These are phyloP conservation scores for Pelodiscus sinensis DNA, from an alignment of 2,113 vertebrate species.

Conservation along the genomic window DNA sequence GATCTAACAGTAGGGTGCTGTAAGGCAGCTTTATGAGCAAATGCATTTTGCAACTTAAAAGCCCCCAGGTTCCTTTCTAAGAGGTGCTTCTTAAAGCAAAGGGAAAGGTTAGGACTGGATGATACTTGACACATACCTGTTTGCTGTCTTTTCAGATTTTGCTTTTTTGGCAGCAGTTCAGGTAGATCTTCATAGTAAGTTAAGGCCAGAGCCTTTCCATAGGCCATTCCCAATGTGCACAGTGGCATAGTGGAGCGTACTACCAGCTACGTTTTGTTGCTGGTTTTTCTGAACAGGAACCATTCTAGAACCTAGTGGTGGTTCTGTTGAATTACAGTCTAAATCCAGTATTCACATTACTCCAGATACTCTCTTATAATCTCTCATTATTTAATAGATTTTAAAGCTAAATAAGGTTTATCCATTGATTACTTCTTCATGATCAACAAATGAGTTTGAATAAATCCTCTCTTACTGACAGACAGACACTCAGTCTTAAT, in stretches of 20 bases:
- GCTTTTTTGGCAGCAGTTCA: slow-evolving; percentile 42
- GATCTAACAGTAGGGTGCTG: slow-evolving; percentile 29
- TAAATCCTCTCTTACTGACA: not conserved
- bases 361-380: not conserved
- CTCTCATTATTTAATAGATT: not conserved
- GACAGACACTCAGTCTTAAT: not conserved
- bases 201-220: slow-evolving; percentile 39
- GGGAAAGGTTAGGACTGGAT: not conserved
- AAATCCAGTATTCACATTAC: not conserved
- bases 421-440: not conserved
- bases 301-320: slow-evolving; percentile 21
- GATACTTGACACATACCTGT: not conserved
- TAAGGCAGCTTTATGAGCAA: slow-evolving; percentile 39
- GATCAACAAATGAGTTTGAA: not conserved
- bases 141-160: slow-evolving; percentile 11
- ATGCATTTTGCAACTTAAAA: slow-evolving; percentile 52
- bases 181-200: slow-evolving; percentile 25
- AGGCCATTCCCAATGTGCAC: slow-evolving; percentile 39
- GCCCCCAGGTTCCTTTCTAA: slow-evolving; percentile 54
- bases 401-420: not conserved
- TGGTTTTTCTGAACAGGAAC: slow-evolving; percentile 64
- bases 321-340: not conserved
- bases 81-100: slow-evolving; percentile 22
- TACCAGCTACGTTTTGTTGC: slow-evolving; percentile 27
- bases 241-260: slow-evolving; percentile 10